These are phyloP conservation scores for Spea bombifrons DNA, from an alignment of 2,113 vertebrate genomes.

Conservation along the genomic window DNA sequence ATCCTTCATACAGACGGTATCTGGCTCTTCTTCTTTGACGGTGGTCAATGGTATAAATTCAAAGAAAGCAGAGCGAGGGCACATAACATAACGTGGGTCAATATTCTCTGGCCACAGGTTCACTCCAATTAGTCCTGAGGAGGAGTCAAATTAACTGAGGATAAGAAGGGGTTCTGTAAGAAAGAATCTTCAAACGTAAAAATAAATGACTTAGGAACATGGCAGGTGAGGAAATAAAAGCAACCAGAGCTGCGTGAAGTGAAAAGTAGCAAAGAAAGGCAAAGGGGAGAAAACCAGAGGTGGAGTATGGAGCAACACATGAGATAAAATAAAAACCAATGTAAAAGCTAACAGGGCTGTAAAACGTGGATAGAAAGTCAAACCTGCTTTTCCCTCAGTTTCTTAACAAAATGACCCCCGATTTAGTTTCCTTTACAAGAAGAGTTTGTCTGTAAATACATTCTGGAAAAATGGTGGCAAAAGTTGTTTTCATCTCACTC, in stretches of 20 bases:
- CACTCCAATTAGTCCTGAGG: slow-evolving; percentile 78
- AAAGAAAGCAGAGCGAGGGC: slow-evolving; percentile 79
- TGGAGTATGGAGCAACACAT: no score
- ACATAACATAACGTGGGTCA: slow-evolving; percentile 72
- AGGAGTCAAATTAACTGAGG: neutral
- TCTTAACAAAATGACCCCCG: no score
- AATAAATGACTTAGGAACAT: neutral
- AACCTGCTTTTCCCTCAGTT: no score
- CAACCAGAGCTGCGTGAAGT: neutral
- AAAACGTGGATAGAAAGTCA: no score
- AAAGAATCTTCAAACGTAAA: neutral
- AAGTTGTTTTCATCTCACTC: no score
- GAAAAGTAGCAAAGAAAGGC: no score
- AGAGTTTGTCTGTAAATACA: no score
- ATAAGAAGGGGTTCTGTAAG: neutral
- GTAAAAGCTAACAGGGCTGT: no score
- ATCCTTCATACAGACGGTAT: slow-evolving; percentile 73
- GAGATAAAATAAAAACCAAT: no score
- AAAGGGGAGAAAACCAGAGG: no score
- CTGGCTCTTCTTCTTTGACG: slow-evolving; percentile 55
- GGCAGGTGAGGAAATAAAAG: neutral
- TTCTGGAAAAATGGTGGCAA: no score
- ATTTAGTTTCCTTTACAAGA: no score
- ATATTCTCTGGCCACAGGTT: slow-evolving; percentile 78
- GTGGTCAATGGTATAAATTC: slow-evolving; percentile 78